Evolutionary conservation across 2,888 invertebrate genomes (phyloP), one percentile per base, ranked within the genome.

Genomic region (Gastracanthus pulcherrimus): DNA sequence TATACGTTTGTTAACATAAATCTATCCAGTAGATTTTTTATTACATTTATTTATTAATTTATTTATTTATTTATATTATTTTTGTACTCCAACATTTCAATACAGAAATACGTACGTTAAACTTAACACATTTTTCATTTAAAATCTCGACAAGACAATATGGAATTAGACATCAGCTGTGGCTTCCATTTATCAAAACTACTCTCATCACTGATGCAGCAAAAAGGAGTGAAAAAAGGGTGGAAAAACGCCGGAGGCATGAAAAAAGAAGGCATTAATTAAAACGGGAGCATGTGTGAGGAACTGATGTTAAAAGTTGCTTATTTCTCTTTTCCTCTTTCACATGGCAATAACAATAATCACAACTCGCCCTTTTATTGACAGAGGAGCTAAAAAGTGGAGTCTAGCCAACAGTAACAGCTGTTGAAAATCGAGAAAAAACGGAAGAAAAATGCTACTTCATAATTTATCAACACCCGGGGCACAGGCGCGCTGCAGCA

Each of bases 381-480:
- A 11, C n/a, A 70, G 7, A 16, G 13, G 45, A 45, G 45, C 45
- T 45, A 45, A 62, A 62, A 31, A 62, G n/a, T 13, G 13, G 16
- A 58, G 19, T 29, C 11, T 3, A 23, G 2, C 16, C 45, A 6
- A 45, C 58, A 23, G 26, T 13, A 45, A 23, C 29, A 19, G n/a
- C 62, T 41, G 67, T 45, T 29, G 41, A 16, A 26, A 26, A 67
- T 67, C 41, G 19, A 16, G n/a, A 19, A 26, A 38, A 34, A 19
- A 19, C 19, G 55, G 36, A 26, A 29, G 11, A 51, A 16, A 64
- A 45, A 45, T 9, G 55, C 23, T 67, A 26, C 64, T 75, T 66
- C 58, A 16, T 38, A 45, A 76, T 67, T 76, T 58, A 67, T 45
- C 67, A 55, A 41, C 76, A 34, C 58, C 45, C 38, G 7, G 48